phyloP scores from a whole-genome alignment of 2,113 vertebrate genomes.

The Pholis gunnellus region DNA sequence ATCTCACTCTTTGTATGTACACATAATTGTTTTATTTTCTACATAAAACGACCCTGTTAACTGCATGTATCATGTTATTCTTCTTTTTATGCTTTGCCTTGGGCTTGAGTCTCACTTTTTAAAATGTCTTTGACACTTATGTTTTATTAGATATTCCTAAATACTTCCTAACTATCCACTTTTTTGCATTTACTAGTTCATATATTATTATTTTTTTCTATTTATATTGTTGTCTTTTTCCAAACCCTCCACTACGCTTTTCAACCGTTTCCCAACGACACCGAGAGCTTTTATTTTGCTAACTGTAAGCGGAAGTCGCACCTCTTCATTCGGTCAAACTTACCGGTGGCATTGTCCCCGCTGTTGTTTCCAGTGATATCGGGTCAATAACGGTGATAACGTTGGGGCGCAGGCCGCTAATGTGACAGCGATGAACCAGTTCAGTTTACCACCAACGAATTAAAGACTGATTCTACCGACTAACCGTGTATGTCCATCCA shows the following conservation, averaged over 20 bases:
- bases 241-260: not conserved
- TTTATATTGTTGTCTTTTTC: not conserved
- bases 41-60: not conserved
- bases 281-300: slow-evolving; percentile 47
- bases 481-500: fast-evolving
- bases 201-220: not conserved
- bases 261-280: not conserved
- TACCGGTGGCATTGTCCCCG: not conserved
- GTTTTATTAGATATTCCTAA: not conserved
- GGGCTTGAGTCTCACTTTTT: not conserved
- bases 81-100: not conserved
- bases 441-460: not conserved
- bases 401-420: slow-evolving; percentile 25
- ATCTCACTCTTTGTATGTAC: not conserved
- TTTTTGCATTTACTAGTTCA: not conserved
- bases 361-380: slow-evolving; percentile 1
- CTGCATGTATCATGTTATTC: not conserved
- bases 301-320: not conserved
- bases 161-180: not conserved
- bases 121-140: not conserved
- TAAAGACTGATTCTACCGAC: fast-evolving
- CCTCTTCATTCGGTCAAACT: fast-evolving
- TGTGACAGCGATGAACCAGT: not conserved
- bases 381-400: slow-evolving; percentile 48
- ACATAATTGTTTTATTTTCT: not conserved